Base-by-base conservation (phyloP, 2,888 invertebrate genomes). In the Lycia hirtaria region DNA sequence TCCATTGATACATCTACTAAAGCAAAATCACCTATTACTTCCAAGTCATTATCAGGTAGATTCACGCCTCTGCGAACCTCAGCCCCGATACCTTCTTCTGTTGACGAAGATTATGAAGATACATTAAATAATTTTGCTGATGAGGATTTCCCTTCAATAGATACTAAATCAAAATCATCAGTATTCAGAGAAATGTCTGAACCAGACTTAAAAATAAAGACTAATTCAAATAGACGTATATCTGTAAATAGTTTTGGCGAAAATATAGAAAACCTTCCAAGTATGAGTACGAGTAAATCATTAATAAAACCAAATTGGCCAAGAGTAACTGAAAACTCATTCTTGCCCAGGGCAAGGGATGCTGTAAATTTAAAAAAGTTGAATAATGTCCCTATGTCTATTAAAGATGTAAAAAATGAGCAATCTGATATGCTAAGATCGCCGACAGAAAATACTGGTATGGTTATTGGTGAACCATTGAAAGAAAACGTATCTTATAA, bases 401-500 rank as follows among this genome's bases (percentile, higher is more conserved):
- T 28, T 12, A 57, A 51, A 28, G 76, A 41, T 45, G 75, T 15
- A 3, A 45, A 14, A 22, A 22, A 9, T 10, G 55, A 38, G 30
- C 48, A 26, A 28, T 32, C 38, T 7, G 65, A 81, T 55, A 78
- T 81, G 80, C 17, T 64, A 17, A 71, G 69, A 43, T 73, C 82
- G 4, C 75, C 80, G 0, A 76, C 83, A n/a, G 72, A 78, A 26
- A 76, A 72, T 43, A 48, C 68, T 24, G 68, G 71, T 12, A 56
- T 69, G 3, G 32, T 67, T 9, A 24, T 56, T 10, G 58, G 57
- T 19, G 62, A 72, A 12, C 52, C 76, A 0, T 62, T 88, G 24
- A 80, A 83, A 66, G 84, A 89, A 75, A 87, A 88, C 56, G 76
- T 83, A 12, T 65, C 85, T 0, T 91, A 88, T 56, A 84, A 80